Percentiles rank a stretch among this genome's conserved stretches.
phyloP scores from a whole-genome alignment of 2,888 invertebrate species.

The Macrophya annulata region DNA sequence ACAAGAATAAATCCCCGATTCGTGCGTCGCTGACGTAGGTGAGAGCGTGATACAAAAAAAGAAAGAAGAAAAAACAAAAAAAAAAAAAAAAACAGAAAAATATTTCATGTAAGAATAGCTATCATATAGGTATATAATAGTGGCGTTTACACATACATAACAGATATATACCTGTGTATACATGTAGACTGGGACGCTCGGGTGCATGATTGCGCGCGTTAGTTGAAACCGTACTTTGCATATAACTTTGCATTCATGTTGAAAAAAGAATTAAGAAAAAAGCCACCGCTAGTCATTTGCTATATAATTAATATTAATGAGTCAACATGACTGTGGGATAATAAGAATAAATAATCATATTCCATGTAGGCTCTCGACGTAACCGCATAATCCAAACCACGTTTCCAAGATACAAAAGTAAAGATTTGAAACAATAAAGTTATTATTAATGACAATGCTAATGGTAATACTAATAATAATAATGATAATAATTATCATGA shows the following conservation, averaged over 20 bases:
- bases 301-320: conserved; percentile 47
- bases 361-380: conserved; percentile 8
- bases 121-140: background rate
- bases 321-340: conserved; percentile 34
- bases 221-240: conserved; percentile 28
- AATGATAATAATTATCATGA: background rate
- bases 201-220: conserved; percentile 38
- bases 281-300: conserved; percentile 17
- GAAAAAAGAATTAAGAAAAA: conserved; percentile 23
- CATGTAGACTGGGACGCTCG: background rate
- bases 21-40: conserved; percentile 32
- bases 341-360: conserved; percentile 39
- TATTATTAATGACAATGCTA: background rate
- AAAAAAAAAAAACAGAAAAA: background rate
- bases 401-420: conserved; percentile 33
- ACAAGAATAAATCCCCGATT: conserved; percentile 24
- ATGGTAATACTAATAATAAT: background rate
- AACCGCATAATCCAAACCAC: conserved; percentile 33
- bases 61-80: background rate
- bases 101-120: background rate
- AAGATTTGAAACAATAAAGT: conserved; percentile 6
- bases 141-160: background rate
- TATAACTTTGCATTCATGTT: conserved; percentile 41
- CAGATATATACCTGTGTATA: conserved; percentile 8
- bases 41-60: background rate